Conservation (phyloP, 2,888 invertebrate genomes). For the Patella pellucida region DNA sequence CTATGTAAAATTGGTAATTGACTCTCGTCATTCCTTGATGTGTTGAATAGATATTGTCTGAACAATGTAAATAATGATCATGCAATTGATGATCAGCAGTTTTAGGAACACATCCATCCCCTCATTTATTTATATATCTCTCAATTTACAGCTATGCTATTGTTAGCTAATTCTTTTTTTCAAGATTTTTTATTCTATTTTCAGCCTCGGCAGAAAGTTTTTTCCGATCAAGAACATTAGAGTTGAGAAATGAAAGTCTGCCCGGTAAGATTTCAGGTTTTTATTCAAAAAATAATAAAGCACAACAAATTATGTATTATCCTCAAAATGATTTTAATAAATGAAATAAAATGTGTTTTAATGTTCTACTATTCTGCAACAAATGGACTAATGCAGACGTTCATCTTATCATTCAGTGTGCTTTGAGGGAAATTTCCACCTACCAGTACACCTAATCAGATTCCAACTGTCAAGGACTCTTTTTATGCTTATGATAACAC, state of each 20-base stretch:
- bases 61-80: too few relatives aligned
- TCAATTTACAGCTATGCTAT: too few relatives aligned
- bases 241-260: constrained; percentile 50
- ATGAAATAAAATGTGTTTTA: background rate
- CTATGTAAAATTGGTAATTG: too few relatives aligned
- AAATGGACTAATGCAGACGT: background rate
- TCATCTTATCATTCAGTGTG: background rate
- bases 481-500: too few relatives aligned
- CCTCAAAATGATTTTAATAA: background rate
- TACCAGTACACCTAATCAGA: too few relatives aligned
- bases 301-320: background rate
- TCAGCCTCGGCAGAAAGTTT: constrained; percentile 53
- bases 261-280: constrained; percentile 43
- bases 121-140: too few relatives aligned
- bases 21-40: too few relatives aligned
- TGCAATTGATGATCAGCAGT: too few relatives aligned
- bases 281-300: background rate
- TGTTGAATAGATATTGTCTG: too few relatives aligned
- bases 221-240: constrained; percentile 43
- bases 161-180: too few relatives aligned
- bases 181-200: constrained; percentile 8
- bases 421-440: background rate
- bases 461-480: too few relatives aligned
- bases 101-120: too few relatives aligned
- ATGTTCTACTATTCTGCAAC: background rate